Evolutionary conservation across 2,113 vertebrate species (phyloP).

Genomic region (Henicopernis longicauda): DNA sequence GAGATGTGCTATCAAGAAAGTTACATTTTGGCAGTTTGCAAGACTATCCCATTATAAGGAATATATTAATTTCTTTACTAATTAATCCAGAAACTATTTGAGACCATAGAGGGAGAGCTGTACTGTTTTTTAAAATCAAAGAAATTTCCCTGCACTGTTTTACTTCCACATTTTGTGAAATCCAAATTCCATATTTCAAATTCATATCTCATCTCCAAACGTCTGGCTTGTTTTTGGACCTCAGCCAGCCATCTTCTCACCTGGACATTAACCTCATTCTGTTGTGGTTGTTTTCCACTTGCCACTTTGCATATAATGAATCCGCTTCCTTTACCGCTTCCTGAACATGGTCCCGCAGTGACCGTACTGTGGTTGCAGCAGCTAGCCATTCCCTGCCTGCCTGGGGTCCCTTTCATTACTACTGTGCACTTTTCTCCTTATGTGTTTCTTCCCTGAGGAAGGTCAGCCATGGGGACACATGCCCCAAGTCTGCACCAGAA

Average conservation of each 20-base stretch:
- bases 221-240: background rate
- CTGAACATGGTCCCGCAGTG: background rate
- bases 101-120: background rate
- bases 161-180: background rate
- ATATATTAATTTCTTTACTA: background rate
- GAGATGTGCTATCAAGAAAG: background rate
- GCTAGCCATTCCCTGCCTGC: no score
- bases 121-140: background rate
- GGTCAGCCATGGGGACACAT: background rate
- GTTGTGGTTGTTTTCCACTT: background rate
- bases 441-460: background rate
- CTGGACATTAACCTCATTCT: background rate
- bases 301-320: background rate
- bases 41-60: background rate
- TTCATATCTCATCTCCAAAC: background rate
- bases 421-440: rapidly evolving
- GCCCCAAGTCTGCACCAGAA: background rate
- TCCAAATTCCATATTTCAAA: background rate
- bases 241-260: background rate
- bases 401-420: background rate
- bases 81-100: background rate
- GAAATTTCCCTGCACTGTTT: background rate
- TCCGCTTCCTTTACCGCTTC: background rate
- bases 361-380: background rate
- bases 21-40: background rate